phyloP scores from a whole-genome alignment of 2,113 vertebrate genomes.

The Nothoprocta pentlandii region DNA sequence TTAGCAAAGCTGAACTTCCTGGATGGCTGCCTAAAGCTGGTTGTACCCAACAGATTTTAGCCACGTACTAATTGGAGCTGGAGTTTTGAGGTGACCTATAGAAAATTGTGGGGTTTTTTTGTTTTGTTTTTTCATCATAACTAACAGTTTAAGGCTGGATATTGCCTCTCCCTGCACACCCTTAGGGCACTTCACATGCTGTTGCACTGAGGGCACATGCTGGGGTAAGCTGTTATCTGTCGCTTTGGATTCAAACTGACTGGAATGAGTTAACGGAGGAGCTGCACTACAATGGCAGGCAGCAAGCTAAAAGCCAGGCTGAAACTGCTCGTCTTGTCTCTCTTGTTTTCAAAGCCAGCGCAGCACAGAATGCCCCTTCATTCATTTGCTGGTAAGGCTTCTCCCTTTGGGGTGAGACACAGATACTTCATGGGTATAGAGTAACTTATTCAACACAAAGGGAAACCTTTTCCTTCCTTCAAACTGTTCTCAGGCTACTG shows the following conservation, averaged over 20 bases:
- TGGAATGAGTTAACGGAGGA: slow-evolving; percentile 51
- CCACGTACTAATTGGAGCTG: rapidly evolving
- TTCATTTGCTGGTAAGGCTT: slow-evolving; percentile 57
- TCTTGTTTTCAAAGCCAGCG: slow-evolving; percentile 54
- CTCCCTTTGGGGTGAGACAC: slow-evolving; percentile 30
- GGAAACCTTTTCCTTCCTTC: slow-evolving; percentile 68
- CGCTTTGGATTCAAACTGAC: slow-evolving; percentile 47
- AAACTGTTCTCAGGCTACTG: slow-evolving; percentile 57
- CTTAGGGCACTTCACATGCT: neutral
- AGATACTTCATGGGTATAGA: slow-evolving; percentile 53
- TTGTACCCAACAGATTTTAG: neutral
- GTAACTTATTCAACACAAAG: slow-evolving; percentile 64
- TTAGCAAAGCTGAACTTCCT: neutral
- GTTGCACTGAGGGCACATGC: neutral
- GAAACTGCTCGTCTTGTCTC: slow-evolving; percentile 37
- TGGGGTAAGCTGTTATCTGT: slow-evolving; percentile 19
- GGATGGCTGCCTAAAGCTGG: neutral
- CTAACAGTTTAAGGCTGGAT: rapidly evolving
- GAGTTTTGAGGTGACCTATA: neutral
- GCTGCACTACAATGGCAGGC: slow-evolving; percentile 35
- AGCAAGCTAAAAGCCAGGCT: slow-evolving; percentile 42
- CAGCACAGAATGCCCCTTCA: slow-evolving; percentile 53
- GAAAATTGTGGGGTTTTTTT: neutral
- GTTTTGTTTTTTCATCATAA: neutral
- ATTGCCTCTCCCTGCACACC: neutral